Evolutionary conservation across 2,113 vertebrate genomes (phyloP).

Genomic region (Tyto alba): DNA sequence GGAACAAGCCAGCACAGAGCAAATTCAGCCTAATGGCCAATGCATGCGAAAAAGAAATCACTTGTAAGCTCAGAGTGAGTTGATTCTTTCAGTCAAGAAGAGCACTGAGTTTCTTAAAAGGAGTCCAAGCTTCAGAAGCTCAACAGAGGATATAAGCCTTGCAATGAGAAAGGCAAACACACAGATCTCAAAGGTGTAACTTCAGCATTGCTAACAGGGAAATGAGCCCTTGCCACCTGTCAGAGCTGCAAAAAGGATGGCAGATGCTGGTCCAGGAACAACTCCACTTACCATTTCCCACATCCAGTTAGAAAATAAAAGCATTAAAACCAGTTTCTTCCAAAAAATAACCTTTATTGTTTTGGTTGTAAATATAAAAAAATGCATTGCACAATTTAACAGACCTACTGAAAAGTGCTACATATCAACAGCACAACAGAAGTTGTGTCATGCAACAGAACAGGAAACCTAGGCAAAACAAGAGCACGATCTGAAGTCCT

Average conservation of each 20-base stretch:
- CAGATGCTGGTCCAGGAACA: not conserved
- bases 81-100: not conserved
- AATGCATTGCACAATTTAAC: constrained; percentile 73
- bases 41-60: not conserved
- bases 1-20: not conserved
- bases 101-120: not conserved
- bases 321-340: constrained; percentile 21
- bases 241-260: not conserved
- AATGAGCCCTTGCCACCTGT: not conserved
- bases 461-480: constrained; percentile 37
- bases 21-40: not conserved
- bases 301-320: not conserved
- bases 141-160: not conserved
- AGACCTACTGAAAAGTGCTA: constrained; percentile 64
- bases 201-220: not conserved
- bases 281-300: not conserved
- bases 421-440: constrained; percentile 18
- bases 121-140: not conserved
- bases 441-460: constrained; percentile 29
- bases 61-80: not conserved
- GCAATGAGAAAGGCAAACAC: not conserved
- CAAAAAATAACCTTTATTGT: constrained; percentile 78
- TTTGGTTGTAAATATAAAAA: constrained; percentile 72
- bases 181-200: not conserved
- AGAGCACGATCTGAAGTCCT: constrained; percentile 39